These are phyloP conservation scores for Lithobates sylvaticus DNA, from an alignment of 2,797 vertebrate genomes.

Conservation along the genomic window DNA sequence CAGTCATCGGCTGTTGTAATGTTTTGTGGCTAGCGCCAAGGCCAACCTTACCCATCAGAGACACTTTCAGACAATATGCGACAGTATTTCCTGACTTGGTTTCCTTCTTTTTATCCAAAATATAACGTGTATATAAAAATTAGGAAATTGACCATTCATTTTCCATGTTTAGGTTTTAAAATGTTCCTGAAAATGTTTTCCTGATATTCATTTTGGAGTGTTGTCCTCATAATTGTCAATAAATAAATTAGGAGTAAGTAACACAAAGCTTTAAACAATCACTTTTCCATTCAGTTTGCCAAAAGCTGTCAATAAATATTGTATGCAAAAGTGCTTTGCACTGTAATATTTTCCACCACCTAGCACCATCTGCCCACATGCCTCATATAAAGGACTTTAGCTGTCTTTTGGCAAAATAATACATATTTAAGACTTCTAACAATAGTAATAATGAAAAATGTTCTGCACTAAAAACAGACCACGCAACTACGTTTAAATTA, in stretches of 20 bases:
- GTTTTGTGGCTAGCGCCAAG: constrained; percentile 14
- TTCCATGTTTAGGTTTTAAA: constrained; percentile 13
- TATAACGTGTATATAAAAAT: constrained; percentile 34
- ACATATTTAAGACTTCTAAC: constrained; percentile 56
- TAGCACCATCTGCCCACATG: constrained; percentile 53
- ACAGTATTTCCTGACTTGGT: constrained; percentile 24
- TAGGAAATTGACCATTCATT: constrained; percentile 26
- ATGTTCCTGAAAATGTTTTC: constrained; percentile 38
- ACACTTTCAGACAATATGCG: constrained; percentile 36
- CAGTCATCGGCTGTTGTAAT: constrained; percentile 32
- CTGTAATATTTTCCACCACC: constrained; percentile 58
- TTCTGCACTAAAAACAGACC: constrained; percentile 42
- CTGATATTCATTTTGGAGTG: constrained; percentile 42
- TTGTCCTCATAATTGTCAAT: constrained; percentile 44
- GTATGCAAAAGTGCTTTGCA: constrained; percentile 53
- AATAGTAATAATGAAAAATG: constrained; percentile 57
- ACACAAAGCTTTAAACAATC: constrained; percentile 57
- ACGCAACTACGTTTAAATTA: constrained; percentile 39
- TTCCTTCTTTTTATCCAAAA: constrained; percentile 20
- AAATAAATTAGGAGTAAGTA: constrained; percentile 54
- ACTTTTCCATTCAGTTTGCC: constrained; percentile 55
- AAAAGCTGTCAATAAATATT: constrained; percentile 62
- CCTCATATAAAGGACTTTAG: constrained; percentile 53
- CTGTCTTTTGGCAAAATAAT: constrained; percentile 55
- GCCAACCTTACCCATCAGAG: constrained; percentile 26